Evolutionary conservation across 2,113 vertebrate genomes (phyloP).

Genomic region (Microcebus tavaratra): DNA sequence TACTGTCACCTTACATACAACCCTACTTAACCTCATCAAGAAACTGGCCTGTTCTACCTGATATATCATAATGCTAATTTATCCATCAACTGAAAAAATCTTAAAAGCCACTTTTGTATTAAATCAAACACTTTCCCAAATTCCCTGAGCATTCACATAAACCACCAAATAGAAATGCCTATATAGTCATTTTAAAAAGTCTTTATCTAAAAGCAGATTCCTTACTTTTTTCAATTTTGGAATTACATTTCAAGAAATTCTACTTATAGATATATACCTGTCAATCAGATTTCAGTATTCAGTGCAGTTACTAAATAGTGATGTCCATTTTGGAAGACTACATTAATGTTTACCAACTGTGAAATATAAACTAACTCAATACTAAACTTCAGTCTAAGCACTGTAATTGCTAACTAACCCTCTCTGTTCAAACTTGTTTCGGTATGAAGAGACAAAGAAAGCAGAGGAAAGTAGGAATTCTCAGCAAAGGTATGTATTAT

Average conservation of each 20-base stretch:
- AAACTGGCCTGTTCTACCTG: neutral
- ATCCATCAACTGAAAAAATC: neutral
- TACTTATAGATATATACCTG: neutral
- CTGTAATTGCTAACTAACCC: neutral
- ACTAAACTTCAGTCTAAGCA: neutral
- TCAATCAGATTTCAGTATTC: neutral
- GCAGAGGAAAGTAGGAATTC: neutral
- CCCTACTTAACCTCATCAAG: neutral
- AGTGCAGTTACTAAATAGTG: neutral
- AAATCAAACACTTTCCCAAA: neutral
- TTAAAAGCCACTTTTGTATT: constrained; percentile 1
- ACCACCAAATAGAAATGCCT: neutral
- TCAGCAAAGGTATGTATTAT: neutral
- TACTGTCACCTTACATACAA: neutral
- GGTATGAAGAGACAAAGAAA: neutral
- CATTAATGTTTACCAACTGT: neutral
- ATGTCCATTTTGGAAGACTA: constrained; percentile 11
- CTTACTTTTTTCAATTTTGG: neutral
- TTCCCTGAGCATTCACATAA: constrained; percentile 45
- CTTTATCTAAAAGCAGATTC: neutral
- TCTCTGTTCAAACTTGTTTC: constrained; percentile 29
- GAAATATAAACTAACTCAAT: neutral
- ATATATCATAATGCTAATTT: neutral
- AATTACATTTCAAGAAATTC: neutral
- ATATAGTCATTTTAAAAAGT: neutral